Evolutionary conservation across 2,797 vertebrate species (phyloP), one percentile per base, ranked within the genome.

Genomic region (Enteromius mattozi): DNA sequence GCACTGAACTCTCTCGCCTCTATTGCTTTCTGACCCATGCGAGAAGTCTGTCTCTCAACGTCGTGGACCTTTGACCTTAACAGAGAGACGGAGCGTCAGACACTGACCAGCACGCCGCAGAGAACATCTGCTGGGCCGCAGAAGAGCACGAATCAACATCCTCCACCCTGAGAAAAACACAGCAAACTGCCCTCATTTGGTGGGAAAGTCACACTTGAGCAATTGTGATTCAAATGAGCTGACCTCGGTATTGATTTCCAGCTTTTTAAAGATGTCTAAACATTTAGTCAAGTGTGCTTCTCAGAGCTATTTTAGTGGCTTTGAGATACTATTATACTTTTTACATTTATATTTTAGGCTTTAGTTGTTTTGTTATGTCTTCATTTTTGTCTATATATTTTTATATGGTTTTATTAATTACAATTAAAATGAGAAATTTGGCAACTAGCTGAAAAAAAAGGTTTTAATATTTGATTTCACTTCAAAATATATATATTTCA

Each of bases 91-190:
- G 86, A 91, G 92, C 91, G 89, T 91, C 92, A 92, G 91, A 92
- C 93, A 94, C 94, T 92, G 95, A 94, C 94, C 93, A 93, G 78
- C 71, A 86, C 85, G 42, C 86, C 89, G 83, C 89, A 89, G 91
- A 10, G 92, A 94, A 94, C 95, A 96, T 95, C 94, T 96, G 95
- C 90, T 92, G 69, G 88, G 89, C 88, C 90, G 91, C 82, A 88
- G 72, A 72, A 56, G 83, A 91, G 86, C 82, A 91, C 88, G 88
- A 89, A 94, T 93, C 91, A 94, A 93, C 92, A 94, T 90, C 83
- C 84, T 86, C 84, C 87, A 86, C 86, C 86, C 82, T 37, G 6
- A 87, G 82, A 87, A 61, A 82, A 88, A 93, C 89, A 86, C 78
- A 85, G 47, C 69, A 87, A 94, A 89, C 91, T 88, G 89, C 91